These are phyloP conservation scores for Psilanteris sp. DNA, from an alignment of 1,140 invertebrate species.

Conservation along the genomic window DNA sequence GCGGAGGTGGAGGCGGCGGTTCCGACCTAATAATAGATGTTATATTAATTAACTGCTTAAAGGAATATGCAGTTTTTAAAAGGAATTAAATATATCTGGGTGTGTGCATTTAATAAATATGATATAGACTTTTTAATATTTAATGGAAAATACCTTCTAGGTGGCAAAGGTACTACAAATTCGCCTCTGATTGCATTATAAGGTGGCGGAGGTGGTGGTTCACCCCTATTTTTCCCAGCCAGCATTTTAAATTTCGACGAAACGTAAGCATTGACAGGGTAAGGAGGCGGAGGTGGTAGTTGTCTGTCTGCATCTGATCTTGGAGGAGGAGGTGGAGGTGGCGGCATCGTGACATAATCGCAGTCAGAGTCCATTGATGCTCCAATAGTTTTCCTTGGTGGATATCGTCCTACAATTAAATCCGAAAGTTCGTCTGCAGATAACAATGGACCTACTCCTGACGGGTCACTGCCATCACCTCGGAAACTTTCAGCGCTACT, in stretches of 20 bases:
- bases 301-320: conserved; percentile 83
- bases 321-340: conserved; percentile 84
- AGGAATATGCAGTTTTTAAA: no score
- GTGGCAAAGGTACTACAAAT: conserved; percentile 70
- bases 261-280: conserved; percentile 69
- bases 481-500: conserved; percentile 87
- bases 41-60: not conserved
- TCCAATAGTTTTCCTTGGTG: conserved; percentile 88
- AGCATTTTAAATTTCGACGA: conserved; percentile 57
- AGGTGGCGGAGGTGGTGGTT: conserved; percentile 72
- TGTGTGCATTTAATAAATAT: no score
- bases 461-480: conserved; percentile 91
- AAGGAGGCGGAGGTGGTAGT: conserved; percentile 72
- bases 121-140: no score
- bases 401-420: conserved; percentile 89
- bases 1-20: conserved; percentile 71
- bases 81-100: no score
- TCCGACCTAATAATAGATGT: conserved; percentile 41
- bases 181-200: conserved; percentile 70
- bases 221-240: conserved; percentile 44
- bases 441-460: conserved; percentile 87
- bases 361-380: conserved; percentile 91
- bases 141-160: conserved; percentile 47
- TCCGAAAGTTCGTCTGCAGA: conserved; percentile 90
- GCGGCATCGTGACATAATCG: conserved; percentile 91